Percentiles rank a stretch among this genome's conserved stretches.
phyloP scores from a whole-genome alignment of 2,888 invertebrate genomes.

The Acleris laterana region DNA sequence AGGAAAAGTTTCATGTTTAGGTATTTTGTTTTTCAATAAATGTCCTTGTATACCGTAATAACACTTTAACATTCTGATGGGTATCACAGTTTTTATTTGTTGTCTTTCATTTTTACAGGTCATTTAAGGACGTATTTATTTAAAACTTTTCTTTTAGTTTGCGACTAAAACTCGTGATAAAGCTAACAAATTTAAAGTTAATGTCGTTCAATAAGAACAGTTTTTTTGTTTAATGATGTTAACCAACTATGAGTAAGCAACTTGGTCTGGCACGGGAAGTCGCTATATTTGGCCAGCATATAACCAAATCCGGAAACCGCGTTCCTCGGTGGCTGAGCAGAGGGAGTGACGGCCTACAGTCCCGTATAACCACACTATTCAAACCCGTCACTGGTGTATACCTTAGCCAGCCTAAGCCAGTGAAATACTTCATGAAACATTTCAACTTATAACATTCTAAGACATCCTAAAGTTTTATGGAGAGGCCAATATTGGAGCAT shows the following conservation, averaged over 20 bases:
- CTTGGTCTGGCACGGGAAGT: too few relatives aligned
- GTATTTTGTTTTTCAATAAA: conserved; percentile 38
- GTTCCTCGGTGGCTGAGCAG: conserved; percentile 9
- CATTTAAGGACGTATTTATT: too few relatives aligned
- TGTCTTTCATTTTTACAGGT: conserved; percentile 6
- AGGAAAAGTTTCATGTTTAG: conserved; percentile 53
- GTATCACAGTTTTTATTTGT: conserved; percentile 11
- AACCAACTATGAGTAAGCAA: neutral
- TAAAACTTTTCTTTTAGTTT: too few relatives aligned
- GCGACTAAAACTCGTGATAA: too few relatives aligned
- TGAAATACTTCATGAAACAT: conserved; percentile 6
- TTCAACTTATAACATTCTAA: conserved; percentile 24
- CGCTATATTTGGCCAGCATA: too few relatives aligned
- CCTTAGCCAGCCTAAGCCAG: neutral
- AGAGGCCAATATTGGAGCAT: conserved; percentile 49
- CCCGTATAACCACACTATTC: conserved; percentile 5
- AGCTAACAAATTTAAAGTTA: neutral
- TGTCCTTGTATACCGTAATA: conserved; percentile 28
- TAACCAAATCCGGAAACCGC: conserved; percentile 17
- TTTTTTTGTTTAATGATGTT: neutral
- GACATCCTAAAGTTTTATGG: conserved; percentile 49
- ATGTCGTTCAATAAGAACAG: neutral
- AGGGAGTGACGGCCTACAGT: conserved; percentile 3
- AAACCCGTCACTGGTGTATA: conserved; percentile 10
- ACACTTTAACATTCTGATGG: conserved; percentile 20